Evolutionary conservation across 2,888 invertebrate species (phyloP), one percentile per base, ranked within the genome.

Genomic region (Heteromurus nitidus): DNA sequence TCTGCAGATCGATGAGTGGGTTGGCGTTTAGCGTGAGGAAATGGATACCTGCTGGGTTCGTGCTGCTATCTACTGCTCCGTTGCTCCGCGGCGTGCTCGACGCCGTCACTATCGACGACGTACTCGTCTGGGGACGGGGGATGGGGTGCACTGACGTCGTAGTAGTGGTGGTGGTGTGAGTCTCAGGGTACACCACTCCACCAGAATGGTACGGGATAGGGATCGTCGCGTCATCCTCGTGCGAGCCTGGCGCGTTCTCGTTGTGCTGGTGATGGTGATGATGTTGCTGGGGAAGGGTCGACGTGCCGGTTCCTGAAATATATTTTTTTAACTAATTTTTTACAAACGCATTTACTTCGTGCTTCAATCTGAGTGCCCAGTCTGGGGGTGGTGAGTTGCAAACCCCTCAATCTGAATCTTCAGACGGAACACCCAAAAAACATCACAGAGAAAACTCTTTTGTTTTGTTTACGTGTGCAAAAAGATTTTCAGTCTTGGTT

Each of bases 21-120:
- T 73, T 73, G 9, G 73, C 73, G 62, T 73, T 73, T 9, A 73
- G 47, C 0, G 62, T 62, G 16, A 73, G 62, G 62, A 73, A 73
- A 44, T 73, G 73, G 30, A 73, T 18, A 1, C 18, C 18, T 9
- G 44, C 2, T 16, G 62, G 7, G 24, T 24, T 47, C n/a, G 55
- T n/a, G 13, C 36, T 36, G 36, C n/a, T n/a, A n/a, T 36, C 36
- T 13, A 36, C 36, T 36, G 36, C 36, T 36, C 36, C 70, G 70
- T 70, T 70, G 42, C 70, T 70, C 13, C 70, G 9, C 9, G 70
- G 70, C 18, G 70, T 73, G 7, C 3, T 62, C 11, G 31, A 16
- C 11, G 73, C 20, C 7, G 60, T 20, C 3, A 73, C 47, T 22
- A 72, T 72, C 5, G 55, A 55, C 13, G 58, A 36, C 36, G 58